Evolutionary conservation across 2,797 vertebrate species (phyloP).

Genomic region (Poeciliopsis presidionis): DNA sequence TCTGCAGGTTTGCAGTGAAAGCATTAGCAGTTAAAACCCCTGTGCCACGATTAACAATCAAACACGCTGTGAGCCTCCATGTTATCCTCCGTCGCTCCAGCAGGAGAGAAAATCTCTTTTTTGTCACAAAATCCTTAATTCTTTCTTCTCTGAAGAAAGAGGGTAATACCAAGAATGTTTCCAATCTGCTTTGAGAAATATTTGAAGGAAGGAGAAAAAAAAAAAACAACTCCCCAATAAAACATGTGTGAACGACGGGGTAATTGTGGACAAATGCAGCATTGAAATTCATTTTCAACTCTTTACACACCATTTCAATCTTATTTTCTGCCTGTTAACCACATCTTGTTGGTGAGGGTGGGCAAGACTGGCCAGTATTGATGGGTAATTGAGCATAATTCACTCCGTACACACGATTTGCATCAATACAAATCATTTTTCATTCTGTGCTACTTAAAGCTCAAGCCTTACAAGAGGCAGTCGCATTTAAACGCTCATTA

Average conservation of each 20-base stretch:
- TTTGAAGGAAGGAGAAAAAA: conserved; percentile 68
- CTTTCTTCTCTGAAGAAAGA: conserved; percentile 85
- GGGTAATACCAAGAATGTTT: conserved; percentile 86
- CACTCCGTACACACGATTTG: conserved; percentile 93
- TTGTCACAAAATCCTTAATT: conserved; percentile 89
- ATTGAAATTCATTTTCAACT: conserved; percentile 99
- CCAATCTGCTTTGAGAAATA: conserved; percentile 94
- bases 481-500: conserved; percentile 89
- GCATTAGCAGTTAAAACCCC: conserved; percentile 86
- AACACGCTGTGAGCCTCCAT: conserved; percentile 84
- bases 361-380: conserved; percentile 96
- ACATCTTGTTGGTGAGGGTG: conserved; percentile 98
- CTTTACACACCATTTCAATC: conserved; percentile 99
- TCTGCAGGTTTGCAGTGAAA: conserved; percentile 83
- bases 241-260: conserved; percentile 97
- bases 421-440: conserved; percentile 89
- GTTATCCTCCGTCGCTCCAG: conserved; percentile 85
- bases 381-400: conserved; percentile 97
- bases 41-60: conserved; percentile 86
- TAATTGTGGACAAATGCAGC: conserved; percentile 99
- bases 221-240: conserved; percentile 89
- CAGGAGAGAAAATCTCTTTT: conserved; percentile 88
- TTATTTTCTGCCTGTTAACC: conserved; percentile 99
- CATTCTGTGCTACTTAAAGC: conserved; percentile 88
- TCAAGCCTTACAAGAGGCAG: conserved; percentile 84